Evolutionary conservation across 53 echinoderm and acorn worm species (phyloP), one percentile per base, ranked within the genome.

Genomic region (Apostichopus leukothele): DNA sequence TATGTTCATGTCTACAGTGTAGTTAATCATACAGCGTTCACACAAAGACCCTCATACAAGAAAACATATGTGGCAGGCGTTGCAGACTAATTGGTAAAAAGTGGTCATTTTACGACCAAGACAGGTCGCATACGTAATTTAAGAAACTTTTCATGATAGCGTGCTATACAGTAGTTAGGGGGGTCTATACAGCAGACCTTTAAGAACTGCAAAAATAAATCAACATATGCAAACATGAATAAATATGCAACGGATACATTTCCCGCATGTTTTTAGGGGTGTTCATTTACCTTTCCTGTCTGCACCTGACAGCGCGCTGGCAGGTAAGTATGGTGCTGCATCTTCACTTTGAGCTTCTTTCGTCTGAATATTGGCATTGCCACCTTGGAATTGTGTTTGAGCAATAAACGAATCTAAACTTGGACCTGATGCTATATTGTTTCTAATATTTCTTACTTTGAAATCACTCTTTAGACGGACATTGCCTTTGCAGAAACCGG

Each of bases 251-350:
- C 2, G 39, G 39, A 3, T 39, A 39, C 39, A 39, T 39, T 39
- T 39, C 39, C 3, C 39, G 3, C 39, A 39, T 39, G 39, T 39
- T 39, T 27, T 39, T 39, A 0, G 39, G 39, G 39, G 39, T 3
- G 39, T 39, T 39, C 39, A 5, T 18, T 4, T 79, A 79, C 79
- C 79, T 79, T 79, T 79, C 20, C 79, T 79, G 19, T 79, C n/a
- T 11, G 39, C 51, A 52, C 79, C 79, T 53, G 52, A 52, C 12
- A 79, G 53, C 10, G 51, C 79, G 51, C 53, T 79, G 7, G 8
- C 18, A 0, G 39, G 51, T 18, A 79, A 51, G 54, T 79, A 79
- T 13, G 79, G 79, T 16, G 53, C 53, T 51, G 12, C 7, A 53
- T 79, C 79, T 8, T 79, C 50, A 79, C 75, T 23, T 27, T 79